These are phyloP conservation scores for Calcarius lapponicus DNA, from an alignment of 2,797 vertebrate genomes.

Conservation along the genomic window DNA sequence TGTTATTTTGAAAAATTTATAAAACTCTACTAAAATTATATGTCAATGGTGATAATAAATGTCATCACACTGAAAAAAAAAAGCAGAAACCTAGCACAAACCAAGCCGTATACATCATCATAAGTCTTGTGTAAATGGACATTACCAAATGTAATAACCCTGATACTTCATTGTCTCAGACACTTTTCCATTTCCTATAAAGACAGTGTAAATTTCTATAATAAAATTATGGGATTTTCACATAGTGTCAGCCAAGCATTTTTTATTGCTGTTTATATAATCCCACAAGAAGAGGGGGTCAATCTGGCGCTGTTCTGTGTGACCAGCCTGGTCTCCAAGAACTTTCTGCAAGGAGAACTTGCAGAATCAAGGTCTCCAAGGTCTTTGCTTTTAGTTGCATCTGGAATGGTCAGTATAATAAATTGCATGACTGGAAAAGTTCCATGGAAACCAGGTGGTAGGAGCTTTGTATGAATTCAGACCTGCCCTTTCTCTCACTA, in stretches of 20 bases:
- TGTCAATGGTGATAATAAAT: background rate
- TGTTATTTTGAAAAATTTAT: background rate
- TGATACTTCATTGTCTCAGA: background rate
- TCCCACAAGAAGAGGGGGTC: background rate
- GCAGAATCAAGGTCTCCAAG: background rate
- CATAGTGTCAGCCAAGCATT: background rate
- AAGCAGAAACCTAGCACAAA: background rate
- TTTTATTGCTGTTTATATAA: background rate
- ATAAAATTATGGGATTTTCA: background rate
- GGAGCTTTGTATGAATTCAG: background rate
- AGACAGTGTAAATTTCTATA: background rate
- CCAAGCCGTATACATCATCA: background rate
- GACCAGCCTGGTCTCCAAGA: background rate
- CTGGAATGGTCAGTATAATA: background rate
- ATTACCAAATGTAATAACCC: background rate
- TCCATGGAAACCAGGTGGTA: background rate
- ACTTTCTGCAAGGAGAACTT: background rate
- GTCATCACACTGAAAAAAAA: background rate
- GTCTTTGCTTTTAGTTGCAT: background rate
- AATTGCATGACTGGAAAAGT: background rate
- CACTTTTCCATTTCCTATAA: background rate
- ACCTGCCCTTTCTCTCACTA: background rate
- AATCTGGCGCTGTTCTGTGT: background rate
- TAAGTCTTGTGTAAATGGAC: background rate
- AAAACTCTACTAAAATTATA: background rate